These are phyloP conservation scores for Gari tellinella DNA, from an alignment of 2,888 invertebrate species.

Conservation along the genomic window DNA sequence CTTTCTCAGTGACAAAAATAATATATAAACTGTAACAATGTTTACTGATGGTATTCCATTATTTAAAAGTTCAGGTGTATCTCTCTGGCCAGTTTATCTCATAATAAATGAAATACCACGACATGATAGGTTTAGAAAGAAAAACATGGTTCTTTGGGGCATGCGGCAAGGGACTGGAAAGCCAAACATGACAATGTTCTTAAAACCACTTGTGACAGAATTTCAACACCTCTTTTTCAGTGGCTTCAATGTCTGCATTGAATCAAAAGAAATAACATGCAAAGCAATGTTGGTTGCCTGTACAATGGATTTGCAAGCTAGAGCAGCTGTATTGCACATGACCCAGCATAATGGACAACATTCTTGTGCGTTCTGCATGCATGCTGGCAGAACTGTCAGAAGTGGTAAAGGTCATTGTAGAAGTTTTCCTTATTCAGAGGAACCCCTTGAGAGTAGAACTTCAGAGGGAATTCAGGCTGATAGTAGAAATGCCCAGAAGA, in stretches of 20 bases:
- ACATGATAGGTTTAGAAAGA: constrained; percentile 27
- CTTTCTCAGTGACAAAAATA: constrained; percentile 21
- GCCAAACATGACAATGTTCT: constrained; percentile 48
- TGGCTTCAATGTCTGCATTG: constrained; percentile 14
- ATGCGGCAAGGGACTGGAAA: constrained; percentile 48
- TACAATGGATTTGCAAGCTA: constrained; percentile 57
- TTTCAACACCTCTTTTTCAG: constrained; percentile 16
- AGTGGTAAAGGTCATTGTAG: constrained; percentile 51
- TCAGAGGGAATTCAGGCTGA: constrained; percentile 13
- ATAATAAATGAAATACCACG: constrained; percentile 46
- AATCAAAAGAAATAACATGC: constrained; percentile 3
- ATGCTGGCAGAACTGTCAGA: constrained; percentile 24
- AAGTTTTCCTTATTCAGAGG: constrained; percentile 15
- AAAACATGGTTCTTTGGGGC: constrained; percentile 43
- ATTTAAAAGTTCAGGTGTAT: constrained; percentile 47
- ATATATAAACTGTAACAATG: constrained; percentile 25
- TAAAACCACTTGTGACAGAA: constrained; percentile 47
- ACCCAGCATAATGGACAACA: constrained; percentile 53
- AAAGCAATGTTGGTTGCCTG: constrained; percentile 39
- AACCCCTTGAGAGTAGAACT: constrained; percentile 15
- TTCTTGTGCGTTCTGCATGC: constrained; percentile 50
- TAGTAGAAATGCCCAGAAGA: constrained; percentile 20
- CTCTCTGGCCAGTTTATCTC: constrained; percentile 49
- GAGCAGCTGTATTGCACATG: constrained; percentile 47
- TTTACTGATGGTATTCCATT: constrained; percentile 47